Base-by-base conservation (phyloP, 2,888 invertebrate species). In the Pandemis corylana region DNA sequence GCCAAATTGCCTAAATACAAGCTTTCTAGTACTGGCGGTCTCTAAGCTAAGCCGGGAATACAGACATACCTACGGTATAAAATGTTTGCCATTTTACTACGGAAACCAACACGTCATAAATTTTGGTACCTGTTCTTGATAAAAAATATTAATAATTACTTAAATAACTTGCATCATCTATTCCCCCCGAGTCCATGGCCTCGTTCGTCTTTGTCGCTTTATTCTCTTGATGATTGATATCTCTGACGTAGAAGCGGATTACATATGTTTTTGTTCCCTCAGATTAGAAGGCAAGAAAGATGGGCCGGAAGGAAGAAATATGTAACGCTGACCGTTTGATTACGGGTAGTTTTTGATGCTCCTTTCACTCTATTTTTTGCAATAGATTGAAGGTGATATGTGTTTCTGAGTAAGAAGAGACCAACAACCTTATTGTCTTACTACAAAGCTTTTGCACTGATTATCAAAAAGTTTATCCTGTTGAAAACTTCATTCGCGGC, bases 241-340 rank as follows among this genome's bases (percentile, higher is more conserved):
- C 51, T 73, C 56, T 53, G n/a, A 53, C 53, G 20, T 28, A 49
- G 51, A n/a, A 42, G 59, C 15, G 62, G 67, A 71, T 75, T 71
- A 75, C 75, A 63, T 67, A 67, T 67, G 75, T 75, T 75, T 75
- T 75, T 75, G 71, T 67, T 71, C 70, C 59, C 59, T 41, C 7
- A 74, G 73, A 70, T 75, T 62, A 65, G 59, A 59, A 69, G 46
- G 59, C 59, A 59, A 59, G 64, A 59, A 36, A 72, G 73, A 74
- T 63, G 68, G 36, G 68, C n/a, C 61, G 68, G 73, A 71, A 63
- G 72, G 42, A 69, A 69, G 73, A 74, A 59, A 61, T 68, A 65
- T 74, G 65, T 69, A 28, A 61, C 69, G 72, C 56, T 68, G 67
- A 59, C 41, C 46, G 49, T 68, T 51, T 73, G 49, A 59, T 73